A percentile compares a stretch with the other conserved stretches of the same genome.
Conservation (phyloP, 2,888 invertebrate genomes). For the Chesias legatella region DNA sequence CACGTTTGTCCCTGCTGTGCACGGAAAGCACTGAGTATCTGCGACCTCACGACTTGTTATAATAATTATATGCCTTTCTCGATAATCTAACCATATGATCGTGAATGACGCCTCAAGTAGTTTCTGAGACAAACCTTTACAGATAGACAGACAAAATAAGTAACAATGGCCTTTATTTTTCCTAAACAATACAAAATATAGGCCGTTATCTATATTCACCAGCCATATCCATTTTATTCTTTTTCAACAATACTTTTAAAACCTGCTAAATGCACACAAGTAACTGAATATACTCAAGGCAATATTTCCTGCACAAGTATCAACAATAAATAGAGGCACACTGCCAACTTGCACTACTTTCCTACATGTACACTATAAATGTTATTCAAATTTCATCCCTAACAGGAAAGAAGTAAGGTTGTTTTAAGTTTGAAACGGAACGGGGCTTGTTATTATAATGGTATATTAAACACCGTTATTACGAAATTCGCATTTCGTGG, state of each 20-base stretch:
- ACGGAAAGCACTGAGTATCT: too few species aligned
- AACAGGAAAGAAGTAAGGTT: neutral
- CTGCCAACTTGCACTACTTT: slow-evolving; percentile 3
- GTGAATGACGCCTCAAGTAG: too few species aligned
- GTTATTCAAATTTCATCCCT: slow-evolving; percentile 6
- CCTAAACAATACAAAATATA: too few species aligned
- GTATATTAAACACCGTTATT: slow-evolving; percentile 55
- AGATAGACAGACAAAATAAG: too few species aligned
- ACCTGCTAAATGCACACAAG: neutral
- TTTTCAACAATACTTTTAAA: neutral
- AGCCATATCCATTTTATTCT: too few species aligned
- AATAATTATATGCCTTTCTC: too few species aligned
- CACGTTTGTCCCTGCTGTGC: too few species aligned
- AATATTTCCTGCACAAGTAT: slow-evolving; percentile 9
- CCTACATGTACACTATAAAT: neutral
- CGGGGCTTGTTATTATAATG: slow-evolving; percentile 50
- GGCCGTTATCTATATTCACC: too few species aligned
- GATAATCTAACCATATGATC: too few species aligned
- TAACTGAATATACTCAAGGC: slow-evolving; percentile 1
- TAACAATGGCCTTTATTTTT: too few species aligned
- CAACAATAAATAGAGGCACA: slow-evolving; percentile 7
- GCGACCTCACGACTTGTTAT: too few species aligned
- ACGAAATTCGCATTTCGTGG: slow-evolving; percentile 51
- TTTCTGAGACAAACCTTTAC: too few species aligned
- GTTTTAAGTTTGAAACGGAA: slow-evolving; percentile 4